Conservation (phyloP, 2,888 invertebrate genomes). For the Andrena bicolor region DNA sequence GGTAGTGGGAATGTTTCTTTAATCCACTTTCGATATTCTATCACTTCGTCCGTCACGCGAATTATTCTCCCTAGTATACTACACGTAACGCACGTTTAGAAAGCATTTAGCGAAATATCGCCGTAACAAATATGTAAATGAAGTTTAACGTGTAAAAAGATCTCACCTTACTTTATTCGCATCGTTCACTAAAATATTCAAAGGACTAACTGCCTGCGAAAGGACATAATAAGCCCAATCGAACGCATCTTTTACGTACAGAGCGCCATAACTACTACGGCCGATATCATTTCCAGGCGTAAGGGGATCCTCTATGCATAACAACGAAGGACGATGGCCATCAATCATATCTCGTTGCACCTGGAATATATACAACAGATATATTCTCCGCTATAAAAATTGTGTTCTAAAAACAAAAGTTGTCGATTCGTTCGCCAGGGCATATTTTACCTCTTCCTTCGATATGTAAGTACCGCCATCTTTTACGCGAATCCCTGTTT, state of each 20-base stretch:
- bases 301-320: constrained; percentile 99
- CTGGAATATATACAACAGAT: constrained; percentile 72
- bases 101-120: neutral
- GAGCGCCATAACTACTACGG: constrained; percentile 97
- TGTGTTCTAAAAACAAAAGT: neutral
- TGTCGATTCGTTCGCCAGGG: constrained; percentile 2
- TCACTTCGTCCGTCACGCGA: constrained; percentile 96
- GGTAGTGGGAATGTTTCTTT: constrained; percentile 85
- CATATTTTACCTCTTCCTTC: constrained; percentile 91
- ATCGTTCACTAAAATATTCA: constrained; percentile 86
- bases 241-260: constrained; percentile 96
- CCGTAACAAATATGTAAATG: neutral
- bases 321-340: constrained; percentile 96
- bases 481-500: constrained; percentile 96
- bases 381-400: neutral
- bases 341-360: constrained; percentile 97
- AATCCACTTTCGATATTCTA: constrained; percentile 90
- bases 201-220: constrained; percentile 90
- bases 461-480: constrained; percentile 97
- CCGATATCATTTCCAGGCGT: constrained; percentile 99
- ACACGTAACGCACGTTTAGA: constrained; percentile 32
- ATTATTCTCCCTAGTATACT: constrained; percentile 96
- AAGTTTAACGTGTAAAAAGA: constrained; percentile 8
- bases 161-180: constrained; percentile 84
- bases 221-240: constrained; percentile 97